A percentile compares a stretch with the other conserved stretches of the same genome.
Evolutionary conservation across 2,888 invertebrate genomes (phyloP).

Genomic region (Acholoe squamosa): DNA sequence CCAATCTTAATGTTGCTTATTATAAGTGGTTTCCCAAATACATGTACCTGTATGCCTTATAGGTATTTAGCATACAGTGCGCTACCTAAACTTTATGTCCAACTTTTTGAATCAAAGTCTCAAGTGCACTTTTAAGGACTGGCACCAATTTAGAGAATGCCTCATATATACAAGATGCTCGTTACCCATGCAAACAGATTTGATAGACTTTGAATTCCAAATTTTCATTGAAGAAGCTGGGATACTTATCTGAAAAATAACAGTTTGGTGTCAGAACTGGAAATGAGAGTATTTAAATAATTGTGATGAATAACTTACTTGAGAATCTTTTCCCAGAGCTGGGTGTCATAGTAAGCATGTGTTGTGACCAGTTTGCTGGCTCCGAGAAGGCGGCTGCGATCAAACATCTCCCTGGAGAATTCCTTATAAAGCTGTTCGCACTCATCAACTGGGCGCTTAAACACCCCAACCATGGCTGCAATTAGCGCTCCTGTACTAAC

Average conservation of each 20-base stretch:
- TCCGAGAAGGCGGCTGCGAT: slow-evolving; percentile 87
- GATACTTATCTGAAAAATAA: not conserved
- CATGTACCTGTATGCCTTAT: too few relatives aligned
- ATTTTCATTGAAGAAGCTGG: not conserved
- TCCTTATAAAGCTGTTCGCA: slow-evolving; percentile 81
- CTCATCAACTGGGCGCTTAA: slow-evolving; percentile 65
- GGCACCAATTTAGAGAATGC: too few relatives aligned
- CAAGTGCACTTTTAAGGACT: too few relatives aligned
- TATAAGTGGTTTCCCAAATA: too few relatives aligned
- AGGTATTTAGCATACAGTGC: too few relatives aligned
- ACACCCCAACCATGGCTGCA: slow-evolving; percentile 76
- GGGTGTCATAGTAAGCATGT: slow-evolving; percentile 94
- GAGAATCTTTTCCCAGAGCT: slow-evolving; percentile 91
- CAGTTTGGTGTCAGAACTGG: not conserved
- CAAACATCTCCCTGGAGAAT: slow-evolving; percentile 86
- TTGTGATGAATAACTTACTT: slow-evolving; percentile 81
- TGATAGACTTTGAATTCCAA: too few relatives aligned
- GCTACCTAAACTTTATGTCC: too few relatives aligned
- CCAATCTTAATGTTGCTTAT: too few relatives aligned
- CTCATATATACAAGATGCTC: too few relatives aligned
- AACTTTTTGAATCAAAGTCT: too few relatives aligned
- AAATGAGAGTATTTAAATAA: not conserved
- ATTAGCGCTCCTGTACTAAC: slow-evolving; percentile 85
- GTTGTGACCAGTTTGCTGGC: slow-evolving; percentile 90
- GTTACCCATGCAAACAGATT: too few relatives aligned